These are phyloP conservation scores for Dreissena rostriformis DNA, from an alignment of 1,140 invertebrate genomes.

Conservation along the genomic window DNA sequence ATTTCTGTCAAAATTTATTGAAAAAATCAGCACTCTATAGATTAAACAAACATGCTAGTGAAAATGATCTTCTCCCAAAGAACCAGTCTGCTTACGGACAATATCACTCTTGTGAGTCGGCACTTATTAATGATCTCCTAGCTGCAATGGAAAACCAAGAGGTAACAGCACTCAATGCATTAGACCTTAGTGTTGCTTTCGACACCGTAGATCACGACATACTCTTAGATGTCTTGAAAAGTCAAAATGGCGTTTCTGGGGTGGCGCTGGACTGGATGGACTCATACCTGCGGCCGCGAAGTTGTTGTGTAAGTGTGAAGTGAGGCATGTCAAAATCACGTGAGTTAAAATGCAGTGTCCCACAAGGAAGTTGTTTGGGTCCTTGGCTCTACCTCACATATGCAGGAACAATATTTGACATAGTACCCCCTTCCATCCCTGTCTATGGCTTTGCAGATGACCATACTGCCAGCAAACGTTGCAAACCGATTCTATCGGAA, in stretches of 20 bases:
- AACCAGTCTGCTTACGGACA: slow-evolving; percentile 14
- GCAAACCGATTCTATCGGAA: not conserved
- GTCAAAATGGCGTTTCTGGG: slow-evolving; percentile 7
- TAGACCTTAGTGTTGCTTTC: slow-evolving; percentile 37
- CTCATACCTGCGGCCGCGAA: slow-evolving; percentile 28
- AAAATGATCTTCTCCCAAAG: not conserved
- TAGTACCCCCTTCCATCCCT: not conserved
- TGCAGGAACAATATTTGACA: slow-evolving; percentile 21
- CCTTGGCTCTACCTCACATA: slow-evolving; percentile 35
- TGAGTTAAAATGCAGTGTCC: slow-evolving; percentile 18
- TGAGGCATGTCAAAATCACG: not conserved
- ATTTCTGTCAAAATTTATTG: slow-evolving; percentile 7
- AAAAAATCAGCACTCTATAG: slow-evolving; percentile 1
- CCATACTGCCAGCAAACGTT: slow-evolving; percentile 7
- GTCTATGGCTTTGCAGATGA: slow-evolving; percentile 15
- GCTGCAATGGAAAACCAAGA: slow-evolving; percentile 40
- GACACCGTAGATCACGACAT: slow-evolving; percentile 41
- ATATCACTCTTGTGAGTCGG: slow-evolving; percentile 38
- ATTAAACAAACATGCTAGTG: not conserved
- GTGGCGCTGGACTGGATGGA: slow-evolving; percentile 26
- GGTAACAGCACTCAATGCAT: slow-evolving; percentile 27
- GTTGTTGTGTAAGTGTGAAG: slow-evolving; percentile 26
- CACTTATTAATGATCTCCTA: slow-evolving; percentile 36
- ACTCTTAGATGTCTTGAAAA: not conserved
- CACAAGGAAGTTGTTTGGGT: slow-evolving; percentile 24